Conservation (phyloP, 2,113 vertebrate genomes). For the Micronisus gabar region DNA sequence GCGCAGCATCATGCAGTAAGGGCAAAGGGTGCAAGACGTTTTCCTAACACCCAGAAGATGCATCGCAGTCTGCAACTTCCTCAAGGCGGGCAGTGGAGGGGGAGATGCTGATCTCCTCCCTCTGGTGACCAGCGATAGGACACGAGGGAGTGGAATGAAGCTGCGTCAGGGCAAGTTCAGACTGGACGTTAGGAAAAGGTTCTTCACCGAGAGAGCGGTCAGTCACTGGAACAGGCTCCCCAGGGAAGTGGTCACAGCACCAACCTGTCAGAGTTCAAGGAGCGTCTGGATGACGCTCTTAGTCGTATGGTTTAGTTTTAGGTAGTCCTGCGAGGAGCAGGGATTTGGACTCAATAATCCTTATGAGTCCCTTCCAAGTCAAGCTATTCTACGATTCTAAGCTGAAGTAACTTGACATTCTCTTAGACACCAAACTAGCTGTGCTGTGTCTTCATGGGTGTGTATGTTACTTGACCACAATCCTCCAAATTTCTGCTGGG, state of each 20-base stretch:
- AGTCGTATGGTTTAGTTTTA: background rate
- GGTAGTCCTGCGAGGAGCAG: background rate
- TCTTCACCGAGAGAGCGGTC: background rate
- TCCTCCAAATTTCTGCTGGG: background rate
- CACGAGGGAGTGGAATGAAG: rapidly evolving
- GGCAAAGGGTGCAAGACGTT: background rate
- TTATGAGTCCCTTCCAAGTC: background rate
- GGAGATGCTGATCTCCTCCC: background rate
- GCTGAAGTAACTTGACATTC: background rate
- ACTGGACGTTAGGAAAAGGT: background rate
- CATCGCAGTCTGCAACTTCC: background rate
- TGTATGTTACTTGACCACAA: background rate
- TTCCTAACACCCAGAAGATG: background rate
- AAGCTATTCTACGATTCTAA: background rate
- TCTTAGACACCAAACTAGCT: background rate
- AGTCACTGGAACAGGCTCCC: background rate
- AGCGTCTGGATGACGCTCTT: rapidly evolving
- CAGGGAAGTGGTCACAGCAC: background rate
- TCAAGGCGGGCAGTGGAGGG: background rate
- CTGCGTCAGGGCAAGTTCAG: background rate
- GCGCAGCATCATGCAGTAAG: background rate
- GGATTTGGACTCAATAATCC: background rate
- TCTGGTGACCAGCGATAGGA: background rate
- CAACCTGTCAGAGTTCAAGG: background rate
- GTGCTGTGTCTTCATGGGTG: background rate